phyloP scores from a whole-genome alignment of 2,888 invertebrate genomes.

The Leptinotarsa tumamoca region DNA sequence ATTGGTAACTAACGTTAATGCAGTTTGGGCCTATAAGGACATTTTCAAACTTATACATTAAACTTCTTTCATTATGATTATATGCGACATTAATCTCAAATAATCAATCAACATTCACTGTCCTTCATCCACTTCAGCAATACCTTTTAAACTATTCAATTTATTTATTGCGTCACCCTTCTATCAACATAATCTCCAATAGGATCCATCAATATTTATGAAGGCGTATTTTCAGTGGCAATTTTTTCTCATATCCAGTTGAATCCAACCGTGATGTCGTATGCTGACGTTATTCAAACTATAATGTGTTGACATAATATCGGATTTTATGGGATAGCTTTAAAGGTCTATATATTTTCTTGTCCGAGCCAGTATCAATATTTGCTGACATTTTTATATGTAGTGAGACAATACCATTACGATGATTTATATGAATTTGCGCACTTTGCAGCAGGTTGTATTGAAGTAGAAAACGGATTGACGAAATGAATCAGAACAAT shows the following conservation, averaged over 20 bases:
- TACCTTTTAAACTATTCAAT: neutral
- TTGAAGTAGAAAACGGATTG: neutral
- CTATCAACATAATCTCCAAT: constrained; percentile 1
- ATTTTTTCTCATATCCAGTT: constrained; percentile 14
- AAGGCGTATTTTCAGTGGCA: constrained; percentile 10
- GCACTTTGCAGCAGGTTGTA: constrained; percentile 5
- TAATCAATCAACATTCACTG: too few species aligned
- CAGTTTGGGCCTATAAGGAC: too few species aligned
- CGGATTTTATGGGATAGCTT: constrained; percentile 24
- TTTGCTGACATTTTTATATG: constrained; percentile 25
- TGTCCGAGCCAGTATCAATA: constrained; percentile 27
- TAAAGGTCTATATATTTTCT: constrained; percentile 23
- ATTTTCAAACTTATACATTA: too few species aligned
- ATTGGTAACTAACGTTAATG: too few species aligned
- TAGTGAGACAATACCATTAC: constrained; percentile 20
- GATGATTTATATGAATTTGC: constrained; percentile 23
- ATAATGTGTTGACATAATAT: constrained; percentile 26
- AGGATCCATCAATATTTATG: constrained; percentile 12
- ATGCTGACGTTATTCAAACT: constrained; percentile 26
- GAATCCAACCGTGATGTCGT: constrained; percentile 7
- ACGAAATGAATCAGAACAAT: neutral
- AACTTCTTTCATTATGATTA: too few species aligned
- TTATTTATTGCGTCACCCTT: neutral
- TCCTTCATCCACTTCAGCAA: too few species aligned
- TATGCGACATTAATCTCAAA: too few species aligned